Conservation (phyloP, 92 coral and sea anemone genomes). For the Epizoanthus scotinus region DNA sequence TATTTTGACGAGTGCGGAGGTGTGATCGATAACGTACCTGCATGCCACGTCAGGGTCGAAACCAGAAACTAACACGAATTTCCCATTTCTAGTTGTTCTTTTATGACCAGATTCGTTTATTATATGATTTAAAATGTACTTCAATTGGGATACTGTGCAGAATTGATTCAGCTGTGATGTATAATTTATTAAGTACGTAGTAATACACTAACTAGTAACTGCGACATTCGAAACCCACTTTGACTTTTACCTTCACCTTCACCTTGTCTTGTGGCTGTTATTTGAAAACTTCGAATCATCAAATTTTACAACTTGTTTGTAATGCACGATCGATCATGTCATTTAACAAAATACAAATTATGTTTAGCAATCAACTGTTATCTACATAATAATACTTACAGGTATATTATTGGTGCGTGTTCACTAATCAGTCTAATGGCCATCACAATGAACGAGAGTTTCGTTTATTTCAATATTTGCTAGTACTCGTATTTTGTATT, state of each 20-base stretch:
- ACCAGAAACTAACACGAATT: slow-evolving; percentile 1
- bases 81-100: neutral
- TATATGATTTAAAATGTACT: neutral
- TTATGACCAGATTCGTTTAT: neutral
- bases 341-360: too few species aligned
- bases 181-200: neutral
- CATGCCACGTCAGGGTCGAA: slow-evolving; percentile 36
- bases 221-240: slow-evolving; percentile 10
- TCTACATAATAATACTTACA: too few species aligned
- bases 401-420: neutral
- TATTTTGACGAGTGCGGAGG: neutral
- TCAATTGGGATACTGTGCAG: neutral
- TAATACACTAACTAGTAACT: neutral
- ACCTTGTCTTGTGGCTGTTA: neutral
- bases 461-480: neutral
- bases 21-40: neutral
- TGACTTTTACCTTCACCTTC: too few species aligned
- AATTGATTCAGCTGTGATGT: neutral
- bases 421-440: neutral
- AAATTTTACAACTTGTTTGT: neutral
- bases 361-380: too few species aligned
- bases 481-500: neutral
- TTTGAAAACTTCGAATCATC: neutral
- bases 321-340: neutral
- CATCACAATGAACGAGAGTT: neutral